Evolutionary conservation across 2,113 vertebrate species (phyloP), one percentile per base, ranked within the genome.

Genomic region (Pyrgilauda ruficollis): DNA sequence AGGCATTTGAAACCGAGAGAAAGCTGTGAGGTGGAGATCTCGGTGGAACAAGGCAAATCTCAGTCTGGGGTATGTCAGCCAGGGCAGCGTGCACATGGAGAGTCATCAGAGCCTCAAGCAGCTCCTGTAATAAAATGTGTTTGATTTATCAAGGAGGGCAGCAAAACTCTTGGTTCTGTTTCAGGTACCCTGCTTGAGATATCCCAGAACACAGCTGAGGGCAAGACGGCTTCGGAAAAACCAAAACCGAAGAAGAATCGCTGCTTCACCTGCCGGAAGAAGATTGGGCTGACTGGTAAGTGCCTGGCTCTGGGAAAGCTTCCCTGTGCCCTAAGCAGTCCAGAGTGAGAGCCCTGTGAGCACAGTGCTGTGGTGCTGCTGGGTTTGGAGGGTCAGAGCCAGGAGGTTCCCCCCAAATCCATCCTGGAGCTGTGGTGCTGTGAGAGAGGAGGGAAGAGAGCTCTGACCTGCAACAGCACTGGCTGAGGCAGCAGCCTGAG

Each of bases 221-320:
- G 49, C n/a, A 98, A 98, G 88, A 96, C 98, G 58, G 98, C 98
- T 67, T 97, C 98, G 6, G 98, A 99, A 95, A 98, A 97, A 52
- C 81, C 95, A 26, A 99, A 99, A 68, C 95, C 80, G 97, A 99
- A 99, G 95, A 99, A 98, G 98, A 99, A 99, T 86, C 98, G 99
- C 70, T 99, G 98, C 97, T 98, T 99, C 95, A 98, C 98, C 59
- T 99, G 99, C 97, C 96, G 98, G 95, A 99, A 99, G 98, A 99
- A 99, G 98, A 98, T 99, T 14, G 99, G 99, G 85, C 98, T 99
- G 67, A 99, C 98, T 73, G 99, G 99, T 99, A 80, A 97, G 98
- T 64, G 17, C 64, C 50, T 62, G 61, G 8, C 46, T 50, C 61
- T 7, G 62, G 62, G 61, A 30, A 7, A 23, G 13, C 52, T 26